Evolutionary conservation across 2,888 invertebrate genomes (phyloP).

Genomic region (Lasioglossum malachurum): DNA sequence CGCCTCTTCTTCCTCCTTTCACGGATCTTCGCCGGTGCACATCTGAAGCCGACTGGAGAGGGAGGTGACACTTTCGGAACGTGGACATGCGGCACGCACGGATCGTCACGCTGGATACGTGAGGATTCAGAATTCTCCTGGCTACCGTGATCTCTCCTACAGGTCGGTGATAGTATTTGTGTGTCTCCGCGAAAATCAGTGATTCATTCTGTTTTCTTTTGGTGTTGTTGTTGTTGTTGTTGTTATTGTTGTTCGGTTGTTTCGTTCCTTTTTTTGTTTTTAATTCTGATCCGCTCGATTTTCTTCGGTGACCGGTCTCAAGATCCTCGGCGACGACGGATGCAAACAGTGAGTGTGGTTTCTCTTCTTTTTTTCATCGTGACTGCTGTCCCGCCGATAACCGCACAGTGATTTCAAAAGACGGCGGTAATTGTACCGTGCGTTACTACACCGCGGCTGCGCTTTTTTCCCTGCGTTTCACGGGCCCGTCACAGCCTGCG

Average conservation of each 20-base stretch:
- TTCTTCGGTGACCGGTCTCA: neutral
- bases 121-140: slow-evolving; percentile 61
- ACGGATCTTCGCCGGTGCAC: slow-evolving; percentile 73
- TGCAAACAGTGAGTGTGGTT: slow-evolving; percentile 39
- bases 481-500: slow-evolving; percentile 44
- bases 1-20: slow-evolving; percentile 73
- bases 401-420: slow-evolving; percentile 47
- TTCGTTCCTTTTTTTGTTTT: neutral
- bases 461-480: slow-evolving; percentile 44
- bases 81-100: slow-evolving; percentile 74
- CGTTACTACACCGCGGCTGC: slow-evolving; percentile 36
- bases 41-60: slow-evolving; percentile 59
- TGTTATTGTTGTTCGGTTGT: neutral
- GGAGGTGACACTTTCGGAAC: slow-evolving; percentile 74
- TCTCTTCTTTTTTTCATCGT: neutral
- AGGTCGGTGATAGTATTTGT: slow-evolving; percentile 65
- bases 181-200: slow-evolving; percentile 12
- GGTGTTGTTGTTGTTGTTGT: neutral
- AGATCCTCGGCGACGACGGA: slow-evolving; percentile 9
- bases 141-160: slow-evolving; percentile 62
- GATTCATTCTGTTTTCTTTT: neutral
- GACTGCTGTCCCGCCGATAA: slow-evolving; percentile 35
- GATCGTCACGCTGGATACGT: slow-evolving; percentile 69
- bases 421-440: slow-evolving; percentile 44
- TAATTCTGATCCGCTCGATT: neutral